Conservation (phyloP, 2,113 vertebrate genomes). For the Microtus pennsylvanicus region DNA sequence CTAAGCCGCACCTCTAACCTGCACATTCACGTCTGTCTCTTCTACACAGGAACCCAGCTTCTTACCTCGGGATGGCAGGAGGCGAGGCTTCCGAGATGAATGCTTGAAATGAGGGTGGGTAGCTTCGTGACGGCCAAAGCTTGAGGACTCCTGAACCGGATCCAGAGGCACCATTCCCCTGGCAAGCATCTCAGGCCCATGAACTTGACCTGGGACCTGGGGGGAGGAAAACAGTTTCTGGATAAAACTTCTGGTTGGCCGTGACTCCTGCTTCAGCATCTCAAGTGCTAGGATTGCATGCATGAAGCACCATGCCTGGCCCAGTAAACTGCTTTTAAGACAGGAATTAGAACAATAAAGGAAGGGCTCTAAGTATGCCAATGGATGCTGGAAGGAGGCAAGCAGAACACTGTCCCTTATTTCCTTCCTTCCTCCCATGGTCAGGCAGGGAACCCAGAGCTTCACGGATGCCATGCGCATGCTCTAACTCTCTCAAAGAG, state of each 20-base stretch:
- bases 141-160: slow-evolving; percentile 75
- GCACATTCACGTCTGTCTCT: neutral
- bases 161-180: slow-evolving; percentile 78
- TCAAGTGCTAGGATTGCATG: neutral
- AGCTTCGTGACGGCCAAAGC: slow-evolving; percentile 71
- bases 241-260: slow-evolving; percentile 15
- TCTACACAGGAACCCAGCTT: neutral
- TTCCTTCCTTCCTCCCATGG: too few species aligned
- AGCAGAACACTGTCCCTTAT: neutral
- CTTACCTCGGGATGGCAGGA: slow-evolving; percentile 75
- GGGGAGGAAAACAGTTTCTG: slow-evolving; percentile 27
- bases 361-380: neutral
- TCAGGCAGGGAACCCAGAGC: too few species aligned
- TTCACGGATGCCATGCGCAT: neutral
- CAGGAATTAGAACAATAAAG: slow-evolving; percentile 25
- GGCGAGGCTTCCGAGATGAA: slow-evolving; percentile 77
- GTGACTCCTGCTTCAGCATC: neutral
- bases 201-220: slow-evolving; percentile 82
- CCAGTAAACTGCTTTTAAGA: neutral
- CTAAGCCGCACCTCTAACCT: neutral
- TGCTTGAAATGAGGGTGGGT: slow-evolving; percentile 76
- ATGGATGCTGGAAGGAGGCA: neutral
- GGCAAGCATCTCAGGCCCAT: slow-evolving; percentile 81
- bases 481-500: neutral
- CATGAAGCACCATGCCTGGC: neutral